Percentiles rank a stretch among this genome's conserved stretches.
Conservation (phyloP, 2,113 vertebrate genomes). For the Odontophorus gujanensis region DNA sequence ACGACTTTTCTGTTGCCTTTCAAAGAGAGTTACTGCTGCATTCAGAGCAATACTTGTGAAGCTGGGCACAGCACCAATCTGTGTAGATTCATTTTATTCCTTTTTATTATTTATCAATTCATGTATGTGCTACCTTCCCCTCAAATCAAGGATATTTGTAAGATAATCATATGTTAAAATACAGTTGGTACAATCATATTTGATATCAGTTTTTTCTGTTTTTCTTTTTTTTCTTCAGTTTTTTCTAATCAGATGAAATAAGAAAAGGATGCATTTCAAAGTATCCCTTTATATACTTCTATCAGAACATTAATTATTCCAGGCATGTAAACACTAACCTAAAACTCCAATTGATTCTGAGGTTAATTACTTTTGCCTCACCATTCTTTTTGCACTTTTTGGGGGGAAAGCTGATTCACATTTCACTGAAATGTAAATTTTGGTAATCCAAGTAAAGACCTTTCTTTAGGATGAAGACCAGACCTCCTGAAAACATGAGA, state of each 20-base stretch:
- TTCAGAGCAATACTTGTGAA: not conserved
- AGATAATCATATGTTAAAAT: not conserved
- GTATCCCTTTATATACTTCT: not conserved
- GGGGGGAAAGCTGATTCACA: not conserved
- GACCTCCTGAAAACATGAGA: not conserved
- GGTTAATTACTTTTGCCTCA: not conserved
- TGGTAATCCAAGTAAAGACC: not conserved
- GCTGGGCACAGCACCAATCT: not conserved
- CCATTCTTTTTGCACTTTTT: not conserved
- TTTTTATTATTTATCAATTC: not conserved
- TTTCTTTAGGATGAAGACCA: not conserved
- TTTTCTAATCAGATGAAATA: not conserved
- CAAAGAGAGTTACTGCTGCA: not conserved
- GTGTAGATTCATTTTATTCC: not conserved
- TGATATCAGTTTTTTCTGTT: not conserved
- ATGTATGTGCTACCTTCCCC: not conserved
- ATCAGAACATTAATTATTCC: not conserved
- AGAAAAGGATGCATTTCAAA: not conserved
- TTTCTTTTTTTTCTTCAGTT: not conserved
- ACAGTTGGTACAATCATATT: not conserved
- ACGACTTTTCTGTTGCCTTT: not conserved
- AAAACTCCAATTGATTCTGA: not conserved
- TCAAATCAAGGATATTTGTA: not conserved
- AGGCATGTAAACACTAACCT: not conserved
- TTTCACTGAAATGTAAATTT: not conserved